Conservation (phyloP, 2,797 vertebrate genomes). For the Microchirus variegatus region DNA sequence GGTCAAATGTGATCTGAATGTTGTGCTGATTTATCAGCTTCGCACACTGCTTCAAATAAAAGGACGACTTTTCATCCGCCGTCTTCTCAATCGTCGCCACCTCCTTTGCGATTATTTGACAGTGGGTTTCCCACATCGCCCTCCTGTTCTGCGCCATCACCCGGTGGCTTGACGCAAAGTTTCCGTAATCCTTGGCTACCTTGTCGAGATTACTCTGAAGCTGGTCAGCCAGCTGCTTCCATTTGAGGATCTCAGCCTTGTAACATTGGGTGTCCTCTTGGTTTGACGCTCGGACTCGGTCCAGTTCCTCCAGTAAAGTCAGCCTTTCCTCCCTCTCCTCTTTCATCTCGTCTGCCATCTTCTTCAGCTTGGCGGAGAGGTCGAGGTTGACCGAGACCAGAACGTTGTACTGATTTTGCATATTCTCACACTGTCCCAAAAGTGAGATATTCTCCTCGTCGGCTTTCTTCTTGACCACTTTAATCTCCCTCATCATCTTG, state of each 20-base stretch:
- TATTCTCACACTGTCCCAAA: background rate
- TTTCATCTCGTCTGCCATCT: background rate
- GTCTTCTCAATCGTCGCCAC: background rate
- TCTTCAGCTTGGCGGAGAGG: background rate
- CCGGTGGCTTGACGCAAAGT: background rate
- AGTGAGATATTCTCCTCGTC: background rate
- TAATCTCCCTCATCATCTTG: background rate
- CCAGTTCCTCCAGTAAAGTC: background rate
- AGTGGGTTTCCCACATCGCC: background rate
- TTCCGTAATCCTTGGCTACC: background rate
- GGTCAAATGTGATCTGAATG: background rate
- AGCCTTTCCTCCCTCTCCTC: background rate
- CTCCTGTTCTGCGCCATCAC: background rate
- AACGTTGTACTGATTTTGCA: background rate
- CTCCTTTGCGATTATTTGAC: background rate
- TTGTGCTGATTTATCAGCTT: background rate
- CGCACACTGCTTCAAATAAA: background rate
- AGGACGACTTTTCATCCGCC: background rate
- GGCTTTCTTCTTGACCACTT: background rate
- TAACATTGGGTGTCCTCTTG: background rate
- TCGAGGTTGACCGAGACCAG: background rate
- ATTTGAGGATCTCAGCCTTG: background rate
- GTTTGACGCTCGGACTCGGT: background rate
- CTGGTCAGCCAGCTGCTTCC: background rate
- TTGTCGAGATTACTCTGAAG: background rate